phyloP scores from a whole-genome alignment of 2,113 vertebrate genomes.

The Formicarius rufipectus region DNA sequence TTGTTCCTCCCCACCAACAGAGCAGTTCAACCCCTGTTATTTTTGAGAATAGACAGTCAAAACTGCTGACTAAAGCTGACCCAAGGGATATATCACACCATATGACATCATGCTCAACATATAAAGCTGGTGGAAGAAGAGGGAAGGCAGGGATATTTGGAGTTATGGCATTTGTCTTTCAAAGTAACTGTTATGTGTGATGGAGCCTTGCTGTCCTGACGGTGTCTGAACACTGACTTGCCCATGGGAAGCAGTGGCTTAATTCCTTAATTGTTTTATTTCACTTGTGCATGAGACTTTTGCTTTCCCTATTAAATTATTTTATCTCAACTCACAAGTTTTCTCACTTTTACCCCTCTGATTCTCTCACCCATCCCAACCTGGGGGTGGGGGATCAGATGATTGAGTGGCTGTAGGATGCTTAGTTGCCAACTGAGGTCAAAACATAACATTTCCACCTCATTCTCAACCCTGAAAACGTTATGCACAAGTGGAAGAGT shows the following conservation, averaged over 20 bases:
- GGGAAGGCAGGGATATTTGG: not conserved
- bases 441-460: not conserved
- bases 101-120: too few species aligned
- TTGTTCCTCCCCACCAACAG: not conserved
- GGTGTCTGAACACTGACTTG: too few species aligned
- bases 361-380: not conserved
- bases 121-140: too few species aligned
- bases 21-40: too few species aligned
- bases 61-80: not conserved
- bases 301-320: not conserved
- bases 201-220: too few species aligned
- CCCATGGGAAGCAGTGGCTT: too few species aligned
- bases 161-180: not conserved
- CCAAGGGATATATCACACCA: too few species aligned
- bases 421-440: not conserved
- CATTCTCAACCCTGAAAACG: not conserved
- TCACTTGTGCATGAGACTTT: too few species aligned
- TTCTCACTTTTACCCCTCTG: not conserved
- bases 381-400: too few species aligned
- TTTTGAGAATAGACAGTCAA: too few species aligned
- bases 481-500: not conserved
- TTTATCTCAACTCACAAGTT: not conserved
- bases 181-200: not conserved
- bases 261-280: too few species aligned
- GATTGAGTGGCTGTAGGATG: fast-evolving